Conservation (phyloP, 2,797 vertebrate genomes). For the Yasuhikotakia modesta region DNA sequence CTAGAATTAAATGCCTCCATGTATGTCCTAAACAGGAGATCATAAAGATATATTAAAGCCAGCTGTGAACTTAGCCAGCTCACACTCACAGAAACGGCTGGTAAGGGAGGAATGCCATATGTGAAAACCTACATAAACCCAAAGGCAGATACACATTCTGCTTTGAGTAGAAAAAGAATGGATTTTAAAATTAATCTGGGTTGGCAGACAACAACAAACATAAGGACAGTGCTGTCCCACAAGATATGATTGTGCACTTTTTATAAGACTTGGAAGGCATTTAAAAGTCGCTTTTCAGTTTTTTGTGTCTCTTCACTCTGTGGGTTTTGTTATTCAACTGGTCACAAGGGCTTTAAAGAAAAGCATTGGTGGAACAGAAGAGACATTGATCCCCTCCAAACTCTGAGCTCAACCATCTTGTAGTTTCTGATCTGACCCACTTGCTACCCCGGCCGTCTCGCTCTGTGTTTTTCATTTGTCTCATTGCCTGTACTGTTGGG, state of each 20-base stretch:
- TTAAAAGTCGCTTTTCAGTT: constrained; percentile 3
- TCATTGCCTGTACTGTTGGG: constrained; percentile 23
- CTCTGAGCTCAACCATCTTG: neutral
- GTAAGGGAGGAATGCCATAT: constrained; percentile 26
- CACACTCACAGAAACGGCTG: constrained; percentile 2
- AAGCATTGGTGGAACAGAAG: constrained; percentile 47
- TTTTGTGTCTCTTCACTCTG: neutral
- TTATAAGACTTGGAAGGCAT: neutral
- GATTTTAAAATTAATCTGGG: neutral
- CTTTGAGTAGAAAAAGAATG: constrained; percentile 6
- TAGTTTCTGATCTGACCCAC: neutral
- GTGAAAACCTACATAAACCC: constrained; percentile 47
- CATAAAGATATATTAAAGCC: constrained; percentile 58
- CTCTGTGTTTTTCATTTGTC: constrained; percentile 38
- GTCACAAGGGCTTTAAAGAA: constrained; percentile 26
- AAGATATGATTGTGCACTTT: neutral
- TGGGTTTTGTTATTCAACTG: constrained; percentile 23
- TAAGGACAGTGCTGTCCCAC: neutral
- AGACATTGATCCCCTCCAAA: constrained; percentile 39
- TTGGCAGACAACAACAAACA: neutral
- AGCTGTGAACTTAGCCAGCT: constrained; percentile 48
- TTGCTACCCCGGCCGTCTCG: neutral
- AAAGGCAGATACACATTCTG: constrained; percentile 6
- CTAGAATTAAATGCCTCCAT: constrained; percentile 25
- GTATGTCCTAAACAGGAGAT: constrained; percentile 24